Percentiles rank a stretch among this genome's conserved stretches.
These are phyloP conservation scores for Sebastes alutus DNA, from an alignment of 2,797 vertebrate species.

Conservation along the genomic window DNA sequence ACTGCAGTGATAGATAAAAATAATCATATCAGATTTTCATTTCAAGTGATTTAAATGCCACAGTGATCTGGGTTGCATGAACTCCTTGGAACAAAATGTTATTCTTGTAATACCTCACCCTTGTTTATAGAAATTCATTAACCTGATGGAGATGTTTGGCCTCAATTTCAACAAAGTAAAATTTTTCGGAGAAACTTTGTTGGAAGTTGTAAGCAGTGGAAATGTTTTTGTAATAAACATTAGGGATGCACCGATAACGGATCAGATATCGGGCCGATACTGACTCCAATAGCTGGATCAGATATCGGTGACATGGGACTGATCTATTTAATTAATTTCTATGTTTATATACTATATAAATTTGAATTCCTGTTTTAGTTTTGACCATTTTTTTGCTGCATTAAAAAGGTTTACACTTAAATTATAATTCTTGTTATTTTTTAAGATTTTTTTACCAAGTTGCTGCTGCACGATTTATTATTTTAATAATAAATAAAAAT, in stretches of 20 bases:
- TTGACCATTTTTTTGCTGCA: rapidly evolving
- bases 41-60: constrained; percentile 37
- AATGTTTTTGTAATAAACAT: neutral
- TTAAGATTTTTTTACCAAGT: too few species aligned
- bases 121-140: neutral
- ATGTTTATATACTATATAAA: neutral
- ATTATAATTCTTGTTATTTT: too few species aligned
- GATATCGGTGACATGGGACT: neutral
- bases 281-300: neutral
- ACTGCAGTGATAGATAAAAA: constrained; percentile 30
- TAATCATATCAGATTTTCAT: constrained; percentile 38
- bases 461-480: neutral
- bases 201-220: neutral
- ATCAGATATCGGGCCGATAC: rapidly evolving
- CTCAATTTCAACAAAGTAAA: neutral
- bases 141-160: neutral
- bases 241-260: rapidly evolving
- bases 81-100: constrained; percentile 7
- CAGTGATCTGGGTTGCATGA: constrained; percentile 12
- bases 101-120: neutral
- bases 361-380: neutral
- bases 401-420: too few species aligned
- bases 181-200: neutral
- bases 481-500: neutral
- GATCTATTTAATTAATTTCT: neutral